Evolutionary conservation across 1,140 invertebrate genomes (phyloP).

Genomic region (Drosophila subpulchrella): DNA sequence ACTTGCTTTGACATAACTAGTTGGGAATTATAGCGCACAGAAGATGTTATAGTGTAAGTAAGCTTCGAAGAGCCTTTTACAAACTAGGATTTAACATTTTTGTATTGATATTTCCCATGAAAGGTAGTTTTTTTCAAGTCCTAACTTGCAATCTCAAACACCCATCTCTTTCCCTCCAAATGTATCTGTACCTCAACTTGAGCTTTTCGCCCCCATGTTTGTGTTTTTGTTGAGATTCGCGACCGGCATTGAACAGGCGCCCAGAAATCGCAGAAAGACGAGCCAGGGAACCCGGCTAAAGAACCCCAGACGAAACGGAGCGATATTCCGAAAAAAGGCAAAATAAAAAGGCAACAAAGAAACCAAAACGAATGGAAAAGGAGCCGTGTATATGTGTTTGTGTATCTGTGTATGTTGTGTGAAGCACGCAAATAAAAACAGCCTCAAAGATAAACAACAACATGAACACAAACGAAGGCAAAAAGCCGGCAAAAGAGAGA

Average conservation of each 20-base stretch:
- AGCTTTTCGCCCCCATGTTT: constrained; percentile 52
- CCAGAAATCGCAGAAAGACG: constrained; percentile 51
- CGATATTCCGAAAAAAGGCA: constrained; percentile 39
- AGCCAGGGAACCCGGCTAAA: constrained; percentile 1
- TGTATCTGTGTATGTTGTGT: constrained; percentile 24
- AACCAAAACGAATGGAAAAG: constrained; percentile 56
- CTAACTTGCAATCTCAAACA: background rate
- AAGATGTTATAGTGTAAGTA: too few species aligned
- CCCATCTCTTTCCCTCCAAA: background rate
- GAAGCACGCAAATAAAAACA: constrained; percentile 67
- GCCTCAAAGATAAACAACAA: constrained; percentile 77
- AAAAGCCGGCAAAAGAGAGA: constrained; percentile 41
- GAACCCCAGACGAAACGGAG: constrained; percentile 19
- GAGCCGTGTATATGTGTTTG: constrained; percentile 34
- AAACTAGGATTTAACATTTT: too few species aligned
- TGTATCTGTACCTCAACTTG: constrained; percentile 22
- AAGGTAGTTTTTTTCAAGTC: background rate
- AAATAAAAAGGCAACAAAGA: constrained; percentile 30
- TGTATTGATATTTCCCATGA: too few species aligned
- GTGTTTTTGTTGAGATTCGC: constrained; percentile 84
- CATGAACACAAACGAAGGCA: constrained; percentile 33
- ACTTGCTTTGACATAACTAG: too few species aligned
- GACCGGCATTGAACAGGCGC: constrained; percentile 76
- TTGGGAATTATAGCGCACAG: too few species aligned
- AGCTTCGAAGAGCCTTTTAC: too few species aligned